Evolutionary conservation across 30 jellyfish, hydroid and myxozoan species (phyloP), one percentile per base, ranked within the genome.

Genomic region (Pseudorhiza aurosa): DNA sequence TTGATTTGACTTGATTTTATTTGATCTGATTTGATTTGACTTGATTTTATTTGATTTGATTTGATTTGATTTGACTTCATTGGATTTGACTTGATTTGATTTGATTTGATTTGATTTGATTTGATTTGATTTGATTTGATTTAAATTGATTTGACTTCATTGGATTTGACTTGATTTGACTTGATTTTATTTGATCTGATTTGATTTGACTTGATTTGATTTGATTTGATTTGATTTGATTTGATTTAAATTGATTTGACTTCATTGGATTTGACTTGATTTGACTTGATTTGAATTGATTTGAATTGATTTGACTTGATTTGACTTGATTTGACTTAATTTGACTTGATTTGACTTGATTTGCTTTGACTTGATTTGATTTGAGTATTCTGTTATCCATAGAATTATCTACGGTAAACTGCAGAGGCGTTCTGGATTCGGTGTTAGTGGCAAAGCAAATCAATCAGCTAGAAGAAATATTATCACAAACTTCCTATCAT

Each of bases 381-480:
- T 22, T 22, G 73, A 58, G n/a, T n/a, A n/a, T n/a, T n/a, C n/a
- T n/a, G n/a, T n/a, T n/a, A n/a, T n/a, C n/a, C n/a, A n/a, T n/a
- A 90, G 97, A 65, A 45, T 90, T 19, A 82, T 90, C 18, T 75
- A 46, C 56, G 97, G 97, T 15, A 90, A 83, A 64, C 76, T 90
- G 59, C 97, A 82, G 65, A 64, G 97, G 40, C 93, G 92, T 19
- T 68, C 97, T 39, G 97, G 97, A 1, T 81, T 90, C 29, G 97
- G 97, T 31, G 90, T 72, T 24, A 84, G 97, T 90, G 97, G 97
- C 5, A 83, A 90, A 58, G 43, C 87, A 2, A 68, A 69, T 27
- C 79, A 58, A 46, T 35, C 94, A 31, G 89, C 93, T 0, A 90
- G 97, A 37, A 65, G 97, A 75, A 90, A 83, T 45, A 79, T 90